Evolutionary conservation across 2,113 vertebrate genomes (phyloP).

Genomic region (Neodon shergylaensis): DNA sequence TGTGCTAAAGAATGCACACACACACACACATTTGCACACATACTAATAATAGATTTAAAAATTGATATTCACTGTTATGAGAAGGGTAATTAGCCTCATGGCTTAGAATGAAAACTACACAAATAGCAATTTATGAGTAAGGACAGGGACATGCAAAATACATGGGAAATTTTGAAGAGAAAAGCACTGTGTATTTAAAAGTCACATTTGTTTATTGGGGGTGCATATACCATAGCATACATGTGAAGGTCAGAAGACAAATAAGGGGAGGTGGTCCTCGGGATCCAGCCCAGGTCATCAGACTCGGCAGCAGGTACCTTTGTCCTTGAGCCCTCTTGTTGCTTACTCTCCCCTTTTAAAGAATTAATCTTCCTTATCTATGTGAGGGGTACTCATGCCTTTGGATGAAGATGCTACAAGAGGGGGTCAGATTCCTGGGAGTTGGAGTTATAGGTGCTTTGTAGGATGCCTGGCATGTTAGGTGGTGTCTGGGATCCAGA

Average conservation of each 20-base stretch:
- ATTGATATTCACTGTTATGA: neutral
- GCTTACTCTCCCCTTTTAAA: neutral
- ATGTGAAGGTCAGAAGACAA: neutral
- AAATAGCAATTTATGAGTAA: neutral
- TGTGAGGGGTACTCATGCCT: too few species aligned
- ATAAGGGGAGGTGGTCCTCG: neutral
- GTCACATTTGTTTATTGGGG: neutral
- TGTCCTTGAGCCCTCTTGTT: neutral
- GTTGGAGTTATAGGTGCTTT: neutral
- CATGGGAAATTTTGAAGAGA: neutral
- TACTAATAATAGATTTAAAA: neutral
- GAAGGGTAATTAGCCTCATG: neutral
- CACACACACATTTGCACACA: neutral
- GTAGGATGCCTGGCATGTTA: neutral
- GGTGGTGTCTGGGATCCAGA: neutral
- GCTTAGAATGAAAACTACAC: neutral
- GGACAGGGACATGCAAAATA: neutral
- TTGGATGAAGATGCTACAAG: neutral
- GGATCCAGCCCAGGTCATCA: neutral
- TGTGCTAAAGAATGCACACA: neutral
- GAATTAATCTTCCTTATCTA: neutral
- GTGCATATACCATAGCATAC: neutral
- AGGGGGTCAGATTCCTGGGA: neutral
- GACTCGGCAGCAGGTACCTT: too few species aligned
- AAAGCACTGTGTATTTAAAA: neutral